Percentiles rank a stretch among this genome's conserved stretches.
These are phyloP conservation scores for Calliopsis andreniformis DNA, from an alignment of 1,140 invertebrate genomes.

Conservation along the genomic window DNA sequence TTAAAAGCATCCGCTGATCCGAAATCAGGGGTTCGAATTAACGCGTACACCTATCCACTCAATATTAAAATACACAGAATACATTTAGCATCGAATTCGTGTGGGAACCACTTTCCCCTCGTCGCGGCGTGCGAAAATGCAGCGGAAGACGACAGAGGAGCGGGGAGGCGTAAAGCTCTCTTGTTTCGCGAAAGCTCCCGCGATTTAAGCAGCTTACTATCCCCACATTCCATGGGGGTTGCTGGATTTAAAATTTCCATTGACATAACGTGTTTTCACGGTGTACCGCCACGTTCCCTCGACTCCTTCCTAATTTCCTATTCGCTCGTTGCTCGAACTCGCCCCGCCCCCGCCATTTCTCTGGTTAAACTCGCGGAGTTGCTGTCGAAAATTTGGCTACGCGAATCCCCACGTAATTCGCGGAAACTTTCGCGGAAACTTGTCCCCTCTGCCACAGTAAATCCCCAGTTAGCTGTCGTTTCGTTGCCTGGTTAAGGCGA, in stretches of 20 bases:
- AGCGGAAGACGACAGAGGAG: slow-evolving; percentile 29
- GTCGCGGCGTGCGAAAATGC: slow-evolving; percentile 50
- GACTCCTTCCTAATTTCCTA: slow-evolving; percentile 25
- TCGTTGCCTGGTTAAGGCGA: too few relatives aligned
- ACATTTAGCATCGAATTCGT: slow-evolving; percentile 37
- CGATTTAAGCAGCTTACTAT: slow-evolving; percentile 60
- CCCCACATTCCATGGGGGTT: slow-evolving; percentile 2
- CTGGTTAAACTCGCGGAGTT: not conserved
- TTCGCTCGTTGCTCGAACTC: not conserved
- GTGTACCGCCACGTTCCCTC: not conserved
- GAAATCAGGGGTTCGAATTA: not conserved
- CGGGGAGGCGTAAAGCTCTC: slow-evolving; percentile 38
- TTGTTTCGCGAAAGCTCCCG: slow-evolving; percentile 55
- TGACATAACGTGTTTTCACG: slow-evolving; percentile 39
- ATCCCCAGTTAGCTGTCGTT: not conserved
- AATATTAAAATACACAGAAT: slow-evolving; percentile 20
- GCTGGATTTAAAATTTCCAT: slow-evolving; percentile 51
- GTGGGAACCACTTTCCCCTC: slow-evolving; percentile 5
- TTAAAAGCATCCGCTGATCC: not conserved
- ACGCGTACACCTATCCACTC: not conserved
- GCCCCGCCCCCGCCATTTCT: not conserved
- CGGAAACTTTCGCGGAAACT: not conserved
- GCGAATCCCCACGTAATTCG: not conserved
- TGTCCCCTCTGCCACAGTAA: not conserved
- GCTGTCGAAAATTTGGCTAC: not conserved